phyloP scores from a whole-genome alignment of 2,797 vertebrate genomes.

The Sciurus vulgaris region DNA sequence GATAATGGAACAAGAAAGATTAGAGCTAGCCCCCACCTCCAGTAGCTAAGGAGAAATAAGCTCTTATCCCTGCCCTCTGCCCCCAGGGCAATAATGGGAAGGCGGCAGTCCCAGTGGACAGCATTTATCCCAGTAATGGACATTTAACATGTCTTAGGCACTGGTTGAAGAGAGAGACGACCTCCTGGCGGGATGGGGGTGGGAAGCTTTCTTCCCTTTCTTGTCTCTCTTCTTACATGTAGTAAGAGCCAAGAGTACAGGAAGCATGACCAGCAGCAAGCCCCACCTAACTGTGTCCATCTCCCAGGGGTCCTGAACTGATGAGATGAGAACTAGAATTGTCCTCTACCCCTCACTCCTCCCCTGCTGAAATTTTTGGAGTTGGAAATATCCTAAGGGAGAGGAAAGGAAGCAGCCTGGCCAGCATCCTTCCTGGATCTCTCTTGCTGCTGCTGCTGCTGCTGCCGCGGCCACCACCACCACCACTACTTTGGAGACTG shows the following conservation, averaged over 20 bases:
- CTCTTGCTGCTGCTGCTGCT: neutral
- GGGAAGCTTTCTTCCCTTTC: slow-evolving; percentile 8
- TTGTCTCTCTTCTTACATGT: neutral
- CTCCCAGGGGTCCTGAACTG: neutral
- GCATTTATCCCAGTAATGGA: slow-evolving; percentile 79
- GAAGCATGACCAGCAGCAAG: neutral
- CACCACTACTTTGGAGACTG: neutral
- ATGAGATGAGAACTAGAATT: neutral
- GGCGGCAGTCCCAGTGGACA: slow-evolving; percentile 63
- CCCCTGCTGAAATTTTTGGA: slow-evolving; percentile 28
- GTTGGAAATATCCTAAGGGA: slow-evolving; percentile 44
- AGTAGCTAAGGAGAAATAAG: neutral
- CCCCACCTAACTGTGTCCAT: neutral
- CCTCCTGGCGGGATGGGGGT: neutral
- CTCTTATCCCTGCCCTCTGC: slow-evolving; percentile 17
- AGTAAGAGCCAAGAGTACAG: neutral
- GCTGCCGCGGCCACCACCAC: neutral
- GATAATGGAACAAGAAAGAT: slow-evolving; percentile 43
- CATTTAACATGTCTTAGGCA: slow-evolving; percentile 62
- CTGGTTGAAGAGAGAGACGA: neutral
- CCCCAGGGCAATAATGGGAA: neutral
- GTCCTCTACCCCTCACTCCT: slow-evolving; percentile 2
- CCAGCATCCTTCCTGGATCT: slow-evolving; percentile 46
- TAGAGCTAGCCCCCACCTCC: neutral
- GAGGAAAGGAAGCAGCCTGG: neutral